These are phyloP conservation scores for Uria lomvia DNA, from an alignment of 2,113 vertebrate genomes.

Conservation along the genomic window DNA sequence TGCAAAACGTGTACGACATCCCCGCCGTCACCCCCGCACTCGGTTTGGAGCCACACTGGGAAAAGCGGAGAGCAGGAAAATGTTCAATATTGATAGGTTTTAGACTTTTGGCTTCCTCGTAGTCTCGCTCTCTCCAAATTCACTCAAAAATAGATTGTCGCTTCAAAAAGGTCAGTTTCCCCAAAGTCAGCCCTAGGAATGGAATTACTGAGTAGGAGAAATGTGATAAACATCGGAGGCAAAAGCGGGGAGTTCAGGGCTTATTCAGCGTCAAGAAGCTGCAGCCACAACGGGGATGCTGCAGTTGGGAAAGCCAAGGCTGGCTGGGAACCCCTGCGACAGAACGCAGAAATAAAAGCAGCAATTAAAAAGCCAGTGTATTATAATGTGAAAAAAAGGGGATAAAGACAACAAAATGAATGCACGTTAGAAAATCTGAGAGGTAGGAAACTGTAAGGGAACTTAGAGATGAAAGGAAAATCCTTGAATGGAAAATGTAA, in stretches of 20 bases:
- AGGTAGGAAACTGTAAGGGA: neutral
- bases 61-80: neutral
- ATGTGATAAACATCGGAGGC: neutral
- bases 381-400: neutral
- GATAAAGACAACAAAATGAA: neutral
- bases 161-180: neutral
- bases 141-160: neutral
- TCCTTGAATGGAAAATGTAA: neutral
- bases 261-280: neutral
- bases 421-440: neutral
- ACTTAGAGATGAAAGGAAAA: neutral
- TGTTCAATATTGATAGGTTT: rapidly evolving
- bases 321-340: neutral
- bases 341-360: neutral
- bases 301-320: neutral
- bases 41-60: rapidly evolving
- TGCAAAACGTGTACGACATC: neutral
- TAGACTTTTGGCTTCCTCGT: neutral
- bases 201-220: neutral
- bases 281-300: rapidly evolving
- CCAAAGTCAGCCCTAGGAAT: neutral
- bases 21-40: rapidly evolving
- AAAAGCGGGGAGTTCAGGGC: neutral
- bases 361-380: neutral
- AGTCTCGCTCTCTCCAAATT: neutral